A percentile compares a stretch with the other conserved stretches of the same genome.
Evolutionary conservation across 30 jellyfish, hydroid and myxozoan species (phyloP).

Genomic region (Hydra vulgaris): DNA sequence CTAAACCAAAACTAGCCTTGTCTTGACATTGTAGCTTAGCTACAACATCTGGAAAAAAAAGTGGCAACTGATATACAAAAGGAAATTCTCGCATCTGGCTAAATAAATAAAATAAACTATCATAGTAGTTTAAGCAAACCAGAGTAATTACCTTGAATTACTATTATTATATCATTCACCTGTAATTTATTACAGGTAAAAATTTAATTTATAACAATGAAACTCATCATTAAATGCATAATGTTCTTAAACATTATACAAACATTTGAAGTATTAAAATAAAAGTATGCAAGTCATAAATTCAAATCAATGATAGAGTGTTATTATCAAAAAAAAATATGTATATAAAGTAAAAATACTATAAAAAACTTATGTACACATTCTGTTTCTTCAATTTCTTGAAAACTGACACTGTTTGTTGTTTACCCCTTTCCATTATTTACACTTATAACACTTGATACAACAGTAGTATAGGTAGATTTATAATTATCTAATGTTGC

Average conservation of each 20-base stretch:
- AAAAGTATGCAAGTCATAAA: neutral
- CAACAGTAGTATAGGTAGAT: neutral
- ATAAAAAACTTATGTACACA: neutral
- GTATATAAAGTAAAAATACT: neutral
- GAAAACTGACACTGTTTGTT: neutral
- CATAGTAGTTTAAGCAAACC: neutral
- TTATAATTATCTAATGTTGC: neutral
- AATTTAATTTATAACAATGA: neutral
- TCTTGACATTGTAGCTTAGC: too few species aligned
- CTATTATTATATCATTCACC: too few species aligned
- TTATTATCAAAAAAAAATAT: too few species aligned
- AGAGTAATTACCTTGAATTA: too few species aligned
- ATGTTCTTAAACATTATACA: neutral
- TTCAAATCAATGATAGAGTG: neutral
- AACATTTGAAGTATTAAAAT: neutral
- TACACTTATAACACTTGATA: neutral
- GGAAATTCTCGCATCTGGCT: too few species aligned
- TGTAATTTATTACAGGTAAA: neutral
- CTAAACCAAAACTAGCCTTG: too few species aligned
- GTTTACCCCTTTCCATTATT: neutral
- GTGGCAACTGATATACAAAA: too few species aligned
- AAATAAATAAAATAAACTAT: too few species aligned
- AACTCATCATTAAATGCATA: neutral
- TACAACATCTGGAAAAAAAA: too few species aligned
- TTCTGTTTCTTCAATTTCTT: neutral